phyloP scores from a whole-genome alignment of 2,888 invertebrate genomes.

The Rotaria sp. region DNA sequence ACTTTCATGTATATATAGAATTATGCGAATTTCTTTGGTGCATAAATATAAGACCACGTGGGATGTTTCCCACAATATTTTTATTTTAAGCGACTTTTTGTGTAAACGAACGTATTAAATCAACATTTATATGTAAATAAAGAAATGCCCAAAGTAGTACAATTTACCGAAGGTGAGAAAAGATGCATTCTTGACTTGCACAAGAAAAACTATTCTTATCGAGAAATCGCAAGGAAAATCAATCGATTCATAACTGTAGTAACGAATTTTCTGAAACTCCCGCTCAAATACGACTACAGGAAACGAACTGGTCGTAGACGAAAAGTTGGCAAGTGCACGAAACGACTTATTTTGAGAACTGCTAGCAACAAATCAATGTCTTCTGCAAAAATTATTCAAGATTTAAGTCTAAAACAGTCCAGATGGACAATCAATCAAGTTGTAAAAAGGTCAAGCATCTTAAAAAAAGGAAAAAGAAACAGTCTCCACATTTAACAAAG shows the following conservation, averaged over 20 bases:
- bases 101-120: background rate
- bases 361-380: background rate
- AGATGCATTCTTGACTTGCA: background rate
- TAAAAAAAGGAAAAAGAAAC: slow-evolving; percentile 26
- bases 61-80: background rate
- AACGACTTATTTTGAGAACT: background rate
- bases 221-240: background rate
- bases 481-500: slow-evolving; percentile 5
- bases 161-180: background rate
- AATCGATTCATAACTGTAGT: background rate
- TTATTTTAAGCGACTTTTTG: background rate
- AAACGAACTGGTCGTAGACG: background rate
- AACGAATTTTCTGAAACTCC: background rate
- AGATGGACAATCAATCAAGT: slow-evolving; percentile 22
- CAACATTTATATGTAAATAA: background rate
- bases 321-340: background rate
- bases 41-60: background rate
- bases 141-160: background rate
- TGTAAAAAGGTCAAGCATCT: background rate
- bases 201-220: background rate
- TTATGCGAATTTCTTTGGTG: background rate
- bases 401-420: background rate
- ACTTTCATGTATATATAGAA: background rate
- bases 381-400: background rate
- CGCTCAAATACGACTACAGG: background rate